Conservation (phyloP, 2,113 vertebrate species). For the Phrynosoma platyrhinos region DNA sequence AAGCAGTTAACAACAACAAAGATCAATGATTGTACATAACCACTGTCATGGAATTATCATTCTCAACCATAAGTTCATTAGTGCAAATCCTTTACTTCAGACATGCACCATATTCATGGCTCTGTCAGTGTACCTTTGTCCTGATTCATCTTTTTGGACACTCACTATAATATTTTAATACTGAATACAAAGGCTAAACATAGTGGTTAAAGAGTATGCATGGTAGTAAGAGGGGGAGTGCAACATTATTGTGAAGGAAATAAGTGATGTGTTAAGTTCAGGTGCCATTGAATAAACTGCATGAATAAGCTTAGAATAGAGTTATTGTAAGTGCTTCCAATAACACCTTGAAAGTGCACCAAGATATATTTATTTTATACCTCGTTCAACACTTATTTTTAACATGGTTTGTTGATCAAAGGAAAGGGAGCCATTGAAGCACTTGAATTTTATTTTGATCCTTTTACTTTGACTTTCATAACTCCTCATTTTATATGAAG, state of each 20-base stretch:
- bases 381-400: not conserved
- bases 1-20: not conserved
- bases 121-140: not conserved
- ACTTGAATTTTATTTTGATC: conserved; percentile 19
- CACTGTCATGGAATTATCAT: not conserved
- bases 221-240: not conserved
- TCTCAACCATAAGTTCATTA: not conserved
- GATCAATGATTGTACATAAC: not conserved
- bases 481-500: conserved; percentile 26
- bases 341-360: conserved; percentile 28
- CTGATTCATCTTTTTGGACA: not conserved
- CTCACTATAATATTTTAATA: not conserved
- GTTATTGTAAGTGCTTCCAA: conserved; percentile 33
- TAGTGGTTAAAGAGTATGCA: conserved; percentile 3
- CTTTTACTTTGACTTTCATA: conserved; percentile 9
- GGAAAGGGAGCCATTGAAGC: not conserved
- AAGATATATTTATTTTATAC: conserved; percentile 30
- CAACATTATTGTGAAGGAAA: conserved; percentile 51
- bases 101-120: not conserved
- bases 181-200: conserved; percentile 28
- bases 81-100: not conserved
- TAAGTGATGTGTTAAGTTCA: conserved; percentile 55
- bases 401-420: conserved; percentile 18
- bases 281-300: conserved; percentile 30
- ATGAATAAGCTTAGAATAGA: conserved; percentile 42